Base-by-base conservation (phyloP, 2,797 vertebrate genomes). In the Lemur catta region DNA sequence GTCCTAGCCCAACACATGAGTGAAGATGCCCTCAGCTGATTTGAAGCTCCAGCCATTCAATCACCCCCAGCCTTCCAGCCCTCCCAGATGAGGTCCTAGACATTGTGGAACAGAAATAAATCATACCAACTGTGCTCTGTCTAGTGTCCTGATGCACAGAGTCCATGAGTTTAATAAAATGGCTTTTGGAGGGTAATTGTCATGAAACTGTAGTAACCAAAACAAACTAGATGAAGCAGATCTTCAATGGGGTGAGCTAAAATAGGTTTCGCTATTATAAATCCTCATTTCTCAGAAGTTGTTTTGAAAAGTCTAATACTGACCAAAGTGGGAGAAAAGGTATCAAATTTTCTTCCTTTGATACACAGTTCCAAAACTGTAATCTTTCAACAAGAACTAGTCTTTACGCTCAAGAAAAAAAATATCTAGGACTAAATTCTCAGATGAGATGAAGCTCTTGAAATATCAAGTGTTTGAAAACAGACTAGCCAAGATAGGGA, bases 381-480 rank as follows among this genome's bases (percentile, higher is more conserved):
- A 92, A 88, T 94, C 72, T 89, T 91, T 89, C 84, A 90, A 80
- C 8, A 69, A 93, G 69, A 95, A 92, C 61, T 90, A 57, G 22
- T 93, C 76, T 72, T 80, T 30, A 78, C 9, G 79, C 1, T 85
- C 50, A 35, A 92, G 74, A 78, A 86, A 82, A 91, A 48, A 97
- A 93, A 72, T 82, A 81, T 50, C 91, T 67, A 41, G 92, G 20
- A 85, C 35, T 81, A 84, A 97, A 89, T 59, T 43, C 74, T 95
- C 80, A 84, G 50, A 97, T 92, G 59, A 94, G 55, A 82, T 18
- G 14, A 92, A 67, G 11, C 17, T 84, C 97, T 92, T 57, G 80
- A 98, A 98, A 97, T 94, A 91, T 8, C 84, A 97, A 96, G 48
- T 78, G n/a, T 95, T 97, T 91, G 84, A 96, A 98, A 97, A 57